Base-by-base conservation (phyloP, 2,797 vertebrate genomes). In the Darevskia nairensis region DNA sequence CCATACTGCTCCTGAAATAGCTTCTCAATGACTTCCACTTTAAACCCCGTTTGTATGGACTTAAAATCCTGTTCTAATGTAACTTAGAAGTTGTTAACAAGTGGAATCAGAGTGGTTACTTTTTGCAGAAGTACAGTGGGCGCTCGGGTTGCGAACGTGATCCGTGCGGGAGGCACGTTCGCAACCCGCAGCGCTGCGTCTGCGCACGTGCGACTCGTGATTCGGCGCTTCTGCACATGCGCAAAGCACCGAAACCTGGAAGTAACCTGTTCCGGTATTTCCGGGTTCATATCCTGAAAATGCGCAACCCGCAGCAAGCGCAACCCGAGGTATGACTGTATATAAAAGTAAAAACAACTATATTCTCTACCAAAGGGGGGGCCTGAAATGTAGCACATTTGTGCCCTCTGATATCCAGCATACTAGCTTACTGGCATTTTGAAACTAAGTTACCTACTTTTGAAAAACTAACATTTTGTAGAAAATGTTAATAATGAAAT, bases 381-480 rank as follows among this genome's bases (percentile, higher is more conserved):
- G 35, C 11, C 4, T 29, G 25, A 79, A 83, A n/a, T 41, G 2
- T 35, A 32, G 21, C n/a, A 8, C 11, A 29, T 88, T 8, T 35
- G 23, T 59, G 21, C 35, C 23, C 27, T 41, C 27, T 27, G 4
- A 35, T 44, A 85, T 15, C 66, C 27, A 78, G 7, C 21, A 11
- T 78, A 3, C 4, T 19, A 72, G 10, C 8, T 23, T 32, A 69
- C 5, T 41, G n/a, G 25, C 50, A 41, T 88, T 88, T 76, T 82
- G 88, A 32, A 90, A 23, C 39, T 3, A 9, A 92, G 21, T 8
- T 80, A 84, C 27, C 41, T 29, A 61, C 91, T 86, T 82, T 41
- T 21, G 25, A 11, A 17, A 68, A 59, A 32, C 61, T 41, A 4
- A 1, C 29, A 21, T 8, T 79, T 13, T 6, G 64, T n/a, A 32